phyloP scores from a whole-genome alignment of 2,113 vertebrate species.

The Takifugu bimaculatus region DNA sequence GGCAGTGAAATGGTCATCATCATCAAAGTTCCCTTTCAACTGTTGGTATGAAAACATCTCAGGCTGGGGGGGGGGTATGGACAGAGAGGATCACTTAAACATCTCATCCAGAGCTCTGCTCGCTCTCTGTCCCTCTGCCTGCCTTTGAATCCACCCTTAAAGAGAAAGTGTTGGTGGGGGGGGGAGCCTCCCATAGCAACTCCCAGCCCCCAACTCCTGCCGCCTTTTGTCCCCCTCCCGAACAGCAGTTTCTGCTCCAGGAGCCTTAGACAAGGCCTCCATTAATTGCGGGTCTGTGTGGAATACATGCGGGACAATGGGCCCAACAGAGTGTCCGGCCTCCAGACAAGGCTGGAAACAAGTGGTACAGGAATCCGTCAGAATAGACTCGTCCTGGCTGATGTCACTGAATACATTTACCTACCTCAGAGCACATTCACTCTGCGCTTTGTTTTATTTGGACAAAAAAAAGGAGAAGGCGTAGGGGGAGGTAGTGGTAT shows the following conservation, averaged over 20 bases:
- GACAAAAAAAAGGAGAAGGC: slow-evolving; percentile 59
- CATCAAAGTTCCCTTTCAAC: slow-evolving; percentile 62
- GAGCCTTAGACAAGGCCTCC: slow-evolving; percentile 88
- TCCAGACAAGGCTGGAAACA: slow-evolving; percentile 95
- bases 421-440: slow-evolving; percentile 94
- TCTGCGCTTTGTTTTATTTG: slow-evolving; percentile 73
- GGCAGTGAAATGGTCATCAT: slow-evolving; percentile 68
- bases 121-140: slow-evolving; percentile 67
- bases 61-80: slow-evolving; percentile 51
- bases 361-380: slow-evolving; percentile 86
- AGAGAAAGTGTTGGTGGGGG: slow-evolving; percentile 39
- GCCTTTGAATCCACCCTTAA: slow-evolving; percentile 75
- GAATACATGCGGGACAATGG: slow-evolving; percentile 85
- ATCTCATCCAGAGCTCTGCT: slow-evolving; percentile 51
- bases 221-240: slow-evolving; percentile 84
- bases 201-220: slow-evolving; percentile 76
- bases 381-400: slow-evolving; percentile 92
- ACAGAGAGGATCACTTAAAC: slow-evolving; percentile 62
- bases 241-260: slow-evolving; percentile 88
- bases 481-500: slow-evolving; percentile 65
- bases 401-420: slow-evolving; percentile 98
- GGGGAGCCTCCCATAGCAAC: slow-evolving; percentile 78
- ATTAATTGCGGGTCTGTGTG: slow-evolving; percentile 89
- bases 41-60: slow-evolving; percentile 59
- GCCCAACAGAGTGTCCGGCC: slow-evolving; percentile 84